Evolutionary conservation across 2,113 vertebrate genomes (phyloP).

Genomic region (Siphamia tubifer): DNA sequence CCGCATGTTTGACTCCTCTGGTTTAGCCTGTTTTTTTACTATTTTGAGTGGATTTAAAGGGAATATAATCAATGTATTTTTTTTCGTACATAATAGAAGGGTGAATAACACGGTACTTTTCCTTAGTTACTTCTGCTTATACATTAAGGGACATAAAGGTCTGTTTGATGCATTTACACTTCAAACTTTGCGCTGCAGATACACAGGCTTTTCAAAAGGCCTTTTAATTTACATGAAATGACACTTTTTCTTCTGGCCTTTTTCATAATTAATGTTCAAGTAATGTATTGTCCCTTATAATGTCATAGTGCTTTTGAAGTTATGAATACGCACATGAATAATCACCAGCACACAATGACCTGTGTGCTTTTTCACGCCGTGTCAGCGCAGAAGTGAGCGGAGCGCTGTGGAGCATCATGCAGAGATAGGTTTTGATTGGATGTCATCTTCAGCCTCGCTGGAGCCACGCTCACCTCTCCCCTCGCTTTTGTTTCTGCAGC

Average conservation of each 20-base stretch:
- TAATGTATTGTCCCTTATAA: slow-evolving; percentile 12
- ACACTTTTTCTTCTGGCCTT: background rate
- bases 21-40: no score
- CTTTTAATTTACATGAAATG: background rate
- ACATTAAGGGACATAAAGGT: no score
- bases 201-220: background rate
- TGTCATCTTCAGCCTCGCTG: slow-evolving; percentile 13
- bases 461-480: background rate
- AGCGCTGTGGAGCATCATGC: slow-evolving; percentile 4
- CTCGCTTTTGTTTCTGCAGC: background rate
- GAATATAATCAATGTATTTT: no score
- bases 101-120: no score
- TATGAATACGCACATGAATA: slow-evolving; percentile 24
- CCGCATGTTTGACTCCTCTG: no score
- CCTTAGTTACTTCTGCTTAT: no score
- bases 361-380: slow-evolving; percentile 17
- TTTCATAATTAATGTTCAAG: slow-evolving; percentile 11
- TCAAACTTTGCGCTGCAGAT: no score
- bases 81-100: no score
- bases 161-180: no score
- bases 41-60: no score
- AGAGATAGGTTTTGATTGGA: background rate
- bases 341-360: slow-evolving; percentile 27
- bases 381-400: slow-evolving; percentile 21
- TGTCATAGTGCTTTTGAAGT: background rate